These are phyloP conservation scores for Protosalanx chinensis DNA, from an alignment of 2,797 vertebrate species.

Conservation along the genomic window DNA sequence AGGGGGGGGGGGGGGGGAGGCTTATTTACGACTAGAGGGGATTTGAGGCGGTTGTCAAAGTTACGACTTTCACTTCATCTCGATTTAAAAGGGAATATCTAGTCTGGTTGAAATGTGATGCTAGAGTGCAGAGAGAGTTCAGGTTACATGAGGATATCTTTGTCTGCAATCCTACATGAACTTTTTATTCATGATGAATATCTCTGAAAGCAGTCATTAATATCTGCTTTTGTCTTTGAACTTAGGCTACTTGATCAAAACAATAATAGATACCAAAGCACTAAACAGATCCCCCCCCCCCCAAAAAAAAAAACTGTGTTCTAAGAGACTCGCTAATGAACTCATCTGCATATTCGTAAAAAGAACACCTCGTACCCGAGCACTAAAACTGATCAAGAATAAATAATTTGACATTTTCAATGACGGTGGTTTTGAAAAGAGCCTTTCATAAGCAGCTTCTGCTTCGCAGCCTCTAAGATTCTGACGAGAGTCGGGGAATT, in stretches of 20 bases:
- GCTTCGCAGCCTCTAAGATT: slow-evolving; percentile 26
- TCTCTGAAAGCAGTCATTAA: background rate
- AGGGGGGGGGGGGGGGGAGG: background rate
- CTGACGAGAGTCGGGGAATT: slow-evolving; percentile 43
- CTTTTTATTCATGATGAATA: background rate
- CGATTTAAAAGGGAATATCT: background rate
- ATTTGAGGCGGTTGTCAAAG: background rate
- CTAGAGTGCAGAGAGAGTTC: too few species aligned
- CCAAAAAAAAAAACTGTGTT: slow-evolving; percentile 4
- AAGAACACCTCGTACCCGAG: slow-evolving; percentile 5
- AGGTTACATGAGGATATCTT: too few species aligned
- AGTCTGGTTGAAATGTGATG: too few species aligned
- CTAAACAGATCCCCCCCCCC: background rate
- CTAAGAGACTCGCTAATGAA: slow-evolving; percentile 36
- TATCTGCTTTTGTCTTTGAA: background rate
- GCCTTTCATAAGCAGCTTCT: slow-evolving; percentile 19
- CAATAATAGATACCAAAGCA: slow-evolving; percentile 18
- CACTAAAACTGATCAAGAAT: slow-evolving; percentile 30
- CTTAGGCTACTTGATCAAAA: slow-evolving; percentile 20
- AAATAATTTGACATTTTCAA: background rate
- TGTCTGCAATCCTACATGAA: too few species aligned
- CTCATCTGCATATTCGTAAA: slow-evolving; percentile 37
- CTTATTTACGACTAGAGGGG: background rate
- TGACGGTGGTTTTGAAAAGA: background rate
- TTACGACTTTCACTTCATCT: background rate